A percentile compares a stretch with the other conserved stretches of the same genome.
Evolutionary conservation across 2,888 invertebrate species (phyloP).

Genomic region (Diaprepes abbreviatus): DNA sequence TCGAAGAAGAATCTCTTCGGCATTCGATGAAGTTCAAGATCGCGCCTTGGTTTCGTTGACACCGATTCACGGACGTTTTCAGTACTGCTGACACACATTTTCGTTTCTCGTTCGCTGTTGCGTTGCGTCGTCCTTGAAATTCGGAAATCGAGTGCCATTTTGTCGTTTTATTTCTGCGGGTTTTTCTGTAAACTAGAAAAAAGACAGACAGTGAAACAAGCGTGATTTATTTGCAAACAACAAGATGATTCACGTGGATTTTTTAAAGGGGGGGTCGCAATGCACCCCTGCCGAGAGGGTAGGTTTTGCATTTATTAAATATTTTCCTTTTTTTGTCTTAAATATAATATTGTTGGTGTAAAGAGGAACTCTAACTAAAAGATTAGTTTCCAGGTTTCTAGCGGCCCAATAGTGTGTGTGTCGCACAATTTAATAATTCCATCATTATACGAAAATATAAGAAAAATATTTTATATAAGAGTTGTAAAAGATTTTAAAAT

Average conservation of each 20-base stretch:
- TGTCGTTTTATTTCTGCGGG: not conserved
- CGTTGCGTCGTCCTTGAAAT: conserved; percentile 16
- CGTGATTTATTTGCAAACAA: not conserved
- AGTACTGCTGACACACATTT: conserved; percentile 14
- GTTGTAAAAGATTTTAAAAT: too few relatives aligned
- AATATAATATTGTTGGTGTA: too few relatives aligned
- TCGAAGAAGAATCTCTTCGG: conserved; percentile 28
- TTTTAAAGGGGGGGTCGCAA: not conserved
- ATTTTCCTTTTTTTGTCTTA: too few relatives aligned
- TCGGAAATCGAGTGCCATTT: conserved; percentile 17
- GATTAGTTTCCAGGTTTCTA: too few relatives aligned
- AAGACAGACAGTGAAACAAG: not conserved
- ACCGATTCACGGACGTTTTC: conserved; percentile 27
- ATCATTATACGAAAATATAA: too few relatives aligned
- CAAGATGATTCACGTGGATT: conserved; percentile 34
- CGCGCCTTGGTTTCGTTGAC: conserved; percentile 27
- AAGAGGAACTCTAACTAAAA: too few relatives aligned
- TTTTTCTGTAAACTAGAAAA: conserved; percentile 4
- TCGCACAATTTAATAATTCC: too few relatives aligned
- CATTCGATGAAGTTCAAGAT: conserved; percentile 31
- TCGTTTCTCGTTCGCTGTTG: not conserved
- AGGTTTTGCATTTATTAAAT: conserved; percentile 2
- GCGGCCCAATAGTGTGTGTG: too few relatives aligned
- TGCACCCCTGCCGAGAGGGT: conserved; percentile 15
- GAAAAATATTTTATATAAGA: too few relatives aligned